Conservation (phyloP, 2,113 vertebrate species). For the Brienomyrus brachyistius region DNA sequence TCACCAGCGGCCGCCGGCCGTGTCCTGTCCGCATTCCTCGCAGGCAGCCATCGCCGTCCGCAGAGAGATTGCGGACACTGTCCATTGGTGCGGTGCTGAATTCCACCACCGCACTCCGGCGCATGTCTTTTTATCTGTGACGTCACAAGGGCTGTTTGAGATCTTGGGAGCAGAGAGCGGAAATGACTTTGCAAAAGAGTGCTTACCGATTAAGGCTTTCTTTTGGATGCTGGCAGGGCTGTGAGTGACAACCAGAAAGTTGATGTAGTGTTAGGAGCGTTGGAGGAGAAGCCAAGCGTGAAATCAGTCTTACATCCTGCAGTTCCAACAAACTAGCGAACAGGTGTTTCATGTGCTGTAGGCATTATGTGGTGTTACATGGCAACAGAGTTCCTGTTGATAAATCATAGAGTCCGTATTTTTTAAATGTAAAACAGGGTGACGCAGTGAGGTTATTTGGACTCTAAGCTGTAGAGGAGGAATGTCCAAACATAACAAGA, state of each 20-base stretch:
- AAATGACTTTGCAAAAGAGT: background rate
- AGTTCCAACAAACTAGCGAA: background rate
- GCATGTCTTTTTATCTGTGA: background rate
- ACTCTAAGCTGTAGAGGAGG: background rate
- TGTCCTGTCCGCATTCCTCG: background rate
- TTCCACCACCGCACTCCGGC: background rate
- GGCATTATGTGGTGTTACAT: background rate
- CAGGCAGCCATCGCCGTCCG: background rate
- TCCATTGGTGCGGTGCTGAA: background rate
- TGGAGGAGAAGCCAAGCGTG: slow-evolving; percentile 6
- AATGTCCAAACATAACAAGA: background rate
- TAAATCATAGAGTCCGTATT: background rate
- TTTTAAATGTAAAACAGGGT: background rate
- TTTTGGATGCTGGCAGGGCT: background rate
- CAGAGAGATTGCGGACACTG: background rate
- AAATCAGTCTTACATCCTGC: slow-evolving; percentile 8
- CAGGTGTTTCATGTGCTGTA: slow-evolving; percentile 1
- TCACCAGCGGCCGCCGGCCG: background rate
- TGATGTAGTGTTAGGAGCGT: background rate
- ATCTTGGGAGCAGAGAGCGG: background rate
- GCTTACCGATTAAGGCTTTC: background rate
- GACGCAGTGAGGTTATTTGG: background rate
- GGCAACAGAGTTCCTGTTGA: background rate
- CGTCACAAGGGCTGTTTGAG: background rate
- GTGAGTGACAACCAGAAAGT: background rate